A percentile compares a stretch with the other conserved stretches of the same genome.
phyloP scores from a whole-genome alignment of 2,797 vertebrate genomes.

The Acomys russatus region DNA sequence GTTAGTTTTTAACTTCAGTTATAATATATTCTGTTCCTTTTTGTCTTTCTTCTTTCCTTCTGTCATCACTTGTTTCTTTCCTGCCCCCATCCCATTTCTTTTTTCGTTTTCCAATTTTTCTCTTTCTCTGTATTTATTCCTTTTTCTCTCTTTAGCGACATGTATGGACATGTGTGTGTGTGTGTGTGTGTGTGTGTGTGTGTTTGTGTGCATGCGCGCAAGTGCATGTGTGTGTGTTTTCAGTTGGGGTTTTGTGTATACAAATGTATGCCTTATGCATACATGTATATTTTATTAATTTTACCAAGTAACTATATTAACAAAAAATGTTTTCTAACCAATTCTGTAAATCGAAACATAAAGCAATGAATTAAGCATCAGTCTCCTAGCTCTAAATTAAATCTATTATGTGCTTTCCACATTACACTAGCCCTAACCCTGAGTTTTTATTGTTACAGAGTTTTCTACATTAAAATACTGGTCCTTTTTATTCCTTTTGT shows the following conservation, averaged over 20 bases:
- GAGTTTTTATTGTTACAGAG: not conserved
- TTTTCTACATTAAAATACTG: not conserved
- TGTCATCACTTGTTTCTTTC: too few species aligned
- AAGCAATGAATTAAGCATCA: not conserved
- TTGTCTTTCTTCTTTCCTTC: too few species aligned
- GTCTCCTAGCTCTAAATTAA: not conserved
- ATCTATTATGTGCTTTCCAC: not conserved
- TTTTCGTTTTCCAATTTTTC: too few species aligned
- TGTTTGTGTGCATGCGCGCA: too few species aligned
- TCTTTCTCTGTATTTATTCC: not conserved
- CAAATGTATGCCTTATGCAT: fast-evolving
- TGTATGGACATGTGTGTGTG: too few species aligned
- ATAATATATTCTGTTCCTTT: not conserved
- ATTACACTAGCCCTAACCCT: not conserved
- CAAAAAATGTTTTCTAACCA: conserved; percentile 2
- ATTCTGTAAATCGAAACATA: conserved; percentile 15
- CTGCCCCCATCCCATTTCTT: not conserved
- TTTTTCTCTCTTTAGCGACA: not conserved
- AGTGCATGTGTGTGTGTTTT: too few species aligned
- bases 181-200: too few species aligned
- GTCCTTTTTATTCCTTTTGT: not conserved
- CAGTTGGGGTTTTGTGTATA: not conserved
- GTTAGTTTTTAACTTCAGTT: not conserved
- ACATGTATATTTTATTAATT: not conserved
- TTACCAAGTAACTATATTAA: not conserved